Evolutionary conservation across 2,113 vertebrate species (phyloP).

Genomic region (Alaudala cheleensis): DNA sequence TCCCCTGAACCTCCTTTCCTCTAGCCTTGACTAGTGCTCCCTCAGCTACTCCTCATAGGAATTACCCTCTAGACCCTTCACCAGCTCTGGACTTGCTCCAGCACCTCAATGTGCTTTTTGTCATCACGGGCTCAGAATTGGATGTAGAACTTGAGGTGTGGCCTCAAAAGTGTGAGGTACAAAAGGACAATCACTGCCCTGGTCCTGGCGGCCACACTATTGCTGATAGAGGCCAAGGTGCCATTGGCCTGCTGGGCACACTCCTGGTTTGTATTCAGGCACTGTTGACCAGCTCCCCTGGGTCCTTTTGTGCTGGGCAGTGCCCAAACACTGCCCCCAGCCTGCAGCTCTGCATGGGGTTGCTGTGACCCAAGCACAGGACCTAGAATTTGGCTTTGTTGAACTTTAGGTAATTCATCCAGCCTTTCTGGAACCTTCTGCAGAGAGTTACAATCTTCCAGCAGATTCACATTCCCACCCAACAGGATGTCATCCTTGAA

Average conservation of each 20-base stretch:
- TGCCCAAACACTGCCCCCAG: background rate
- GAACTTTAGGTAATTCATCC: background rate
- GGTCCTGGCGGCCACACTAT: background rate
- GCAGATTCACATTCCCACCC: background rate
- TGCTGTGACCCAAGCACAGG: background rate
- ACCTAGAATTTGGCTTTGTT: background rate
- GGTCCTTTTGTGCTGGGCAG: background rate
- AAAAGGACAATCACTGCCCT: background rate
- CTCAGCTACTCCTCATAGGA: background rate
- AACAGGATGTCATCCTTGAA: background rate
- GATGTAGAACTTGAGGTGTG: fast-evolving
- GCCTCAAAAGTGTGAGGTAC: background rate
- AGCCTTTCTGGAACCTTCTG: background rate
- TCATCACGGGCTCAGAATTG: background rate
- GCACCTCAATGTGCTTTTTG: background rate
- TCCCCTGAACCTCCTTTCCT: background rate
- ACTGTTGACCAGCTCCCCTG: fast-evolving
- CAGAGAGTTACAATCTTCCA: background rate
- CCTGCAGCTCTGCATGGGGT: background rate
- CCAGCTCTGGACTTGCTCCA: background rate
- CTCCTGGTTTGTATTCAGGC: background rate
- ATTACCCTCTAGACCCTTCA: background rate
- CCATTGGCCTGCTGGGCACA: background rate
- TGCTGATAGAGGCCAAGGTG: background rate
- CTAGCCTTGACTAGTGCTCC: background rate